Conservation (phyloP, 2,113 vertebrate genomes). For the Scytalopus superciliaris region DNA sequence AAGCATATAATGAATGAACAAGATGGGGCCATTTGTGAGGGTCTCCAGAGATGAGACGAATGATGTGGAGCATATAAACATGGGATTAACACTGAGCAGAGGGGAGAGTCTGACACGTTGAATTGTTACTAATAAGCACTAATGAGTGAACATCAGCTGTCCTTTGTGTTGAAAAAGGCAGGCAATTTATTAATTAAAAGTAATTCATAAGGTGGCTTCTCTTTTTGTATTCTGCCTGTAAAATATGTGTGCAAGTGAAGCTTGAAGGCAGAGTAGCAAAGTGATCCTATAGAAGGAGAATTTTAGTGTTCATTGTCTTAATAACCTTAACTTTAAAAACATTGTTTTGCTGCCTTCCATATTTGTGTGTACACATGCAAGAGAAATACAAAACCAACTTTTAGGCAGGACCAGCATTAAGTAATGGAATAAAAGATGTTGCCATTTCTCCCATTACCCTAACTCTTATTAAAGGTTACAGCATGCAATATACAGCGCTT, state of each 20-base stretch:
- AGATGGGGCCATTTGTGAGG: background rate
- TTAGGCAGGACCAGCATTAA: background rate
- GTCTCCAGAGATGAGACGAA: background rate
- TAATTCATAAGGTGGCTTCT: background rate
- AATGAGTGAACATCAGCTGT: background rate
- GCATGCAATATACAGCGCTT: background rate
- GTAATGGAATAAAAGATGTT: background rate
- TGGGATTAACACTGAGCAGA: background rate
- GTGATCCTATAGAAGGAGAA: background rate
- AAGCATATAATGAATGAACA: background rate
- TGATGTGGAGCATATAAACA: background rate
- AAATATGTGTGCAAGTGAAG: background rate
- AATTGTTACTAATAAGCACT: conserved; percentile 12
- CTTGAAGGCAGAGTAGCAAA: background rate
- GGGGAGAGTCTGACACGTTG: background rate
- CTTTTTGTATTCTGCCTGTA: background rate
- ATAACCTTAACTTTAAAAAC: background rate
- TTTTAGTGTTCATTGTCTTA: background rate
- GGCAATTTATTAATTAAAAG: conserved; percentile 31
- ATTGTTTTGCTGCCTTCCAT: background rate
- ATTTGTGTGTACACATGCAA: background rate
- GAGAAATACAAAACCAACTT: background rate
- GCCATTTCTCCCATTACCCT: background rate
- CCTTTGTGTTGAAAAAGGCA: conserved; percentile 15
- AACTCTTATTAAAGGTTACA: background rate